phyloP scores from a whole-genome alignment of 2,888 invertebrate genomes.

The Amphipyra tragopoginis region DNA sequence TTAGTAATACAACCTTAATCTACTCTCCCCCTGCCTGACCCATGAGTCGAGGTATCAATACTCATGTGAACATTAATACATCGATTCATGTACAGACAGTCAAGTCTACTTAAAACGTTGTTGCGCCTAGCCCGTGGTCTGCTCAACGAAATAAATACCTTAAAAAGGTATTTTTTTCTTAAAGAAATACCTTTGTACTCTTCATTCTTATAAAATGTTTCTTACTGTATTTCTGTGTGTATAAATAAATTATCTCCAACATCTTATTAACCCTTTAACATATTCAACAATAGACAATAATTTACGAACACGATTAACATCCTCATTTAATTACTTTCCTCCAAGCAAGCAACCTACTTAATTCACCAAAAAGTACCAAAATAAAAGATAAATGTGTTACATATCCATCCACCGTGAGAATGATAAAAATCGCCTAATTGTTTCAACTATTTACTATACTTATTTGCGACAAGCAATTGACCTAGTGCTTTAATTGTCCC shows the following conservation, averaged over 20 bases:
- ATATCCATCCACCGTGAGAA: constrained; percentile 55
- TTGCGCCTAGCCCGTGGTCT: too few relatives aligned
- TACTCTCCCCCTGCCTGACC: too few relatives aligned
- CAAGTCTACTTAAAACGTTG: too few relatives aligned
- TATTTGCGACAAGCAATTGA: constrained; percentile 45
- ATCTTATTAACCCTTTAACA: not conserved
- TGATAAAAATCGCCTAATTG: constrained; percentile 49
- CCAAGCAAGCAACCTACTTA: constrained; percentile 16
- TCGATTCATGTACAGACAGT: too few relatives aligned
- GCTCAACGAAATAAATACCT: too few relatives aligned
- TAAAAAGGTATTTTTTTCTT: too few relatives aligned
- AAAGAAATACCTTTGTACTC: too few relatives aligned
- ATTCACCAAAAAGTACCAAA: constrained; percentile 13
- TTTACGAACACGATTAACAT: not conserved
- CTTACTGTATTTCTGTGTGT: too few relatives aligned
- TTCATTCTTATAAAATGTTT: too few relatives aligned
- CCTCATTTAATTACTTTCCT: not conserved
- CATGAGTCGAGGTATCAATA: too few relatives aligned
- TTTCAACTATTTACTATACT: constrained; percentile 42
- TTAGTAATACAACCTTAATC: too few relatives aligned
- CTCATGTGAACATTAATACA: too few relatives aligned
- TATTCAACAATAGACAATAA: not conserved
- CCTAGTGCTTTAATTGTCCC: constrained; percentile 50
- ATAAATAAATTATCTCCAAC: not conserved
- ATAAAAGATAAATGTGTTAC: constrained; percentile 24